Percentiles rank a stretch among this genome's conserved stretches.
phyloP scores from a whole-genome alignment of 2,888 invertebrate genomes.

The Diachrysia chrysitis region DNA sequence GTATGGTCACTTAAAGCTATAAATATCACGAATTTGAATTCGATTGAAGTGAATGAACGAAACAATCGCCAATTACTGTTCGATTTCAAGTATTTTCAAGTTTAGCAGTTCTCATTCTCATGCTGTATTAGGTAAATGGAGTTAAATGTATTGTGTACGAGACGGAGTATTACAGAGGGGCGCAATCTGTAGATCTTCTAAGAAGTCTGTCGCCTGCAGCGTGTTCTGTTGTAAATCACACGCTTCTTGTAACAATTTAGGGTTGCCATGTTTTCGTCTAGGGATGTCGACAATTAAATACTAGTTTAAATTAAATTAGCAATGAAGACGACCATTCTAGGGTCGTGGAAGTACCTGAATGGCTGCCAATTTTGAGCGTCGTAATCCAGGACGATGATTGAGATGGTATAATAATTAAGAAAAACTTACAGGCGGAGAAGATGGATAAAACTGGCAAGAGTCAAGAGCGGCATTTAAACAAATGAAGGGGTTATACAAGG shows the following conservation, averaged over 20 bases:
- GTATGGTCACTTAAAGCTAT: slow-evolving; percentile 61
- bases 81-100: slow-evolving; percentile 65
- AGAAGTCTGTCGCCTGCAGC: slow-evolving; percentile 78
- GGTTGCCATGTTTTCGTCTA: slow-evolving; percentile 57
- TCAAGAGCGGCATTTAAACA: no score
- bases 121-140: slow-evolving; percentile 76
- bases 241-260: slow-evolving; percentile 68
- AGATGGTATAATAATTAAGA: no score
- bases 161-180: slow-evolving; percentile 64
- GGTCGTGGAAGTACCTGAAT: no score
- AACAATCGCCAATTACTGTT: slow-evolving; percentile 80
- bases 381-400: no score
- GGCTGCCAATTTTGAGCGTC: no score
- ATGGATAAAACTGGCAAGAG: no score
- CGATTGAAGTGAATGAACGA: slow-evolving; percentile 64
- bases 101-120: slow-evolving; percentile 71
- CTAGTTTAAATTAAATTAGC: background rate
- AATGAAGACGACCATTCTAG: no score
- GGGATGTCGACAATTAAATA: slow-evolving; percentile 20
- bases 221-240: slow-evolving; percentile 78
- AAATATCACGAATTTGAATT: slow-evolving; percentile 74
- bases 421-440: no score
- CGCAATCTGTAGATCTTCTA: slow-evolving; percentile 80
- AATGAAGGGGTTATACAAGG: no score
- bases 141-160: slow-evolving; percentile 67